Percentiles rank a stretch among this genome's conserved stretches.
These are phyloP conservation scores for Enteromius thamalakanensis DNA, from an alignment of 2,797 vertebrate species.

Conservation along the genomic window DNA sequence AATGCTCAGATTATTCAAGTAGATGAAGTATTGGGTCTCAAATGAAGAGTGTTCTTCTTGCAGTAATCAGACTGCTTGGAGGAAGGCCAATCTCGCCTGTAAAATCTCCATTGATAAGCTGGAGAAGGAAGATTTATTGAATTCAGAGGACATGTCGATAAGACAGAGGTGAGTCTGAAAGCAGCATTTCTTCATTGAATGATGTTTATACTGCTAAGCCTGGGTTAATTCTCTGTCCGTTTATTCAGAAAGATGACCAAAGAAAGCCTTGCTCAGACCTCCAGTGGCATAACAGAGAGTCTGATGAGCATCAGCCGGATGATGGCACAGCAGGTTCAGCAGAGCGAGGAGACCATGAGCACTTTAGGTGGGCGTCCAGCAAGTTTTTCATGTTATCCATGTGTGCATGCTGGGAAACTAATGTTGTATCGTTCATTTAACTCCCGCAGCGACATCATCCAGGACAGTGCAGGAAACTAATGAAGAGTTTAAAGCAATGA, in stretches of 20 bases:
- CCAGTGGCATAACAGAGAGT: slow-evolving; percentile 90
- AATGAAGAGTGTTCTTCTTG: slow-evolving; percentile 41
- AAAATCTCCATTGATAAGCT: slow-evolving; percentile 92
- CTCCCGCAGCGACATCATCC: neutral
- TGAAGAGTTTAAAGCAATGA: slow-evolving; percentile 98
- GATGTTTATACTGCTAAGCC: neutral
- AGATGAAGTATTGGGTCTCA: neutral
- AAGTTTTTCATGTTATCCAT: neutral
- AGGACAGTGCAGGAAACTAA: slow-evolving; percentile 85
- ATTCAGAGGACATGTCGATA: slow-evolving; percentile 76
- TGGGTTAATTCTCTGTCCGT: slow-evolving; percentile 24
- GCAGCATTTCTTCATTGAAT: neutral
- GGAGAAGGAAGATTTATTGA: slow-evolving; percentile 91
- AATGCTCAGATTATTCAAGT: neutral
- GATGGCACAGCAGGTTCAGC: slow-evolving; percentile 97
- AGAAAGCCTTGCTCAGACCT: slow-evolving; percentile 73
- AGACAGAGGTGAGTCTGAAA: slow-evolving; percentile 84
- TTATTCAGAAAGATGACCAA: slow-evolving; percentile 86
- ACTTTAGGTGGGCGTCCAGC: slow-evolving; percentile 78
- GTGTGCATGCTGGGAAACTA: slow-evolving; percentile 64
- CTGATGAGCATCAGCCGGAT: slow-evolving; percentile 95
- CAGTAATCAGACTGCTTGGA: slow-evolving; percentile 96
- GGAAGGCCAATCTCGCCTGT: slow-evolving; percentile 94
- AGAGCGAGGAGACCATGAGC: slow-evolving; percentile 91
- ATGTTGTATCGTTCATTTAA: neutral